Evolutionary conservation across 2,113 vertebrate species (phyloP).

Genomic region (Sylvilagus bachmani): DNA sequence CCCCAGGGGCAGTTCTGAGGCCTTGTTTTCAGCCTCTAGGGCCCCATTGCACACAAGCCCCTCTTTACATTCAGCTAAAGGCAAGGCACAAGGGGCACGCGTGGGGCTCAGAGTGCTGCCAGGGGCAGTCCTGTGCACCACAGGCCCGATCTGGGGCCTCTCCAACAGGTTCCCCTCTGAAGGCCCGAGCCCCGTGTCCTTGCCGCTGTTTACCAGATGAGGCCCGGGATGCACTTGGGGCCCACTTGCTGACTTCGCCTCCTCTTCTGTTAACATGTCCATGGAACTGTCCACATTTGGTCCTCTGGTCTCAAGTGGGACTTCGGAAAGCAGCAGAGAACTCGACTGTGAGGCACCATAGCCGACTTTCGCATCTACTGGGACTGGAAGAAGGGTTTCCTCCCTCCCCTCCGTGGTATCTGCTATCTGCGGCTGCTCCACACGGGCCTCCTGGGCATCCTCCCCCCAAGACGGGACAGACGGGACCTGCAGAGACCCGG

Average conservation of each 20-base stretch:
- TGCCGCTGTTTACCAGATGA: slow-evolving; percentile 67
- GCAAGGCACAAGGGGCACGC: slow-evolving; percentile 94
- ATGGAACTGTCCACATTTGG: slow-evolving; percentile 92
- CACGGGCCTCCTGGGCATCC: slow-evolving; percentile 59
- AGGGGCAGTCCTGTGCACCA: slow-evolving; percentile 90
- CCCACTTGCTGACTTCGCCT: slow-evolving; percentile 84
- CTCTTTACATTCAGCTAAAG: slow-evolving; percentile 89
- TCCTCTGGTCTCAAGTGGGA: slow-evolving; percentile 83
- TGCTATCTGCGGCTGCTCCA: slow-evolving; percentile 70
- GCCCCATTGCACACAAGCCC: slow-evolving; percentile 91
- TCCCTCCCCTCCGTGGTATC: slow-evolving; percentile 2
- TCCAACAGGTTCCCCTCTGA: slow-evolving; percentile 83
- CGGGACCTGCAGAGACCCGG: slow-evolving; percentile 62
- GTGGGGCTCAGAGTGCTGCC: slow-evolving; percentile 83
- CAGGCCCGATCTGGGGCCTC: slow-evolving; percentile 82
- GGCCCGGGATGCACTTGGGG: slow-evolving; percentile 71
- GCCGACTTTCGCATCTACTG: slow-evolving; percentile 73
- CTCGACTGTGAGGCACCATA: slow-evolving; percentile 68
- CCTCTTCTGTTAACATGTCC: slow-evolving; percentile 92
- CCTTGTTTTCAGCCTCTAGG: slow-evolving; percentile 87
- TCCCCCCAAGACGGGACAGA: slow-evolving; percentile 25
- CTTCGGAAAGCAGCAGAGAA: slow-evolving; percentile 76
- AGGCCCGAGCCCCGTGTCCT: slow-evolving; percentile 81
- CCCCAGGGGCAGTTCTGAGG: slow-evolving; percentile 70
- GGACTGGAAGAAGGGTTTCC: slow-evolving; percentile 49